Evolutionary conservation across 2,113 vertebrate species (phyloP).

Genomic region (Anarrhichthys ocellatus): DNA sequence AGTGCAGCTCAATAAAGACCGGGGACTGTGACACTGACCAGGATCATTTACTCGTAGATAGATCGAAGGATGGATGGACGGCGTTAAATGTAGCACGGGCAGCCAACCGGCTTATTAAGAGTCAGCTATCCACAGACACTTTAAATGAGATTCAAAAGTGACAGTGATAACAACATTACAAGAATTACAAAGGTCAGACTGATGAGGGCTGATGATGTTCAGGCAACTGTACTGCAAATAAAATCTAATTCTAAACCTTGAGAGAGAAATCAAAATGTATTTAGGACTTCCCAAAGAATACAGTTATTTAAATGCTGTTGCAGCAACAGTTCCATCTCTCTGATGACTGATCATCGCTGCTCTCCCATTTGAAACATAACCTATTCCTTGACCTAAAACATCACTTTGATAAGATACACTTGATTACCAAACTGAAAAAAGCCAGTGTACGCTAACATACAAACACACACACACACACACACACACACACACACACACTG

Average conservation of each 20-base stretch:
- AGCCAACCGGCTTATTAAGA: neutral
- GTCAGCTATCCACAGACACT: neutral
- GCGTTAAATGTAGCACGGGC: neutral
- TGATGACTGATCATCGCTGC: too few species aligned
- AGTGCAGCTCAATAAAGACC: neutral
- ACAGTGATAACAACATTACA: neutral
- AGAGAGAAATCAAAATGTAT: neutral
- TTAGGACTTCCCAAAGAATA: too few species aligned
- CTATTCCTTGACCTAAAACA: neutral
- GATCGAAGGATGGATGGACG: neutral
- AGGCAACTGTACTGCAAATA: neutral
- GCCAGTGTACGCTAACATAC: neutral
- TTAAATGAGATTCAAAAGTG: neutral
- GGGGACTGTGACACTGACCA: neutral
- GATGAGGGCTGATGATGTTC: neutral
- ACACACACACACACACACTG: neutral
- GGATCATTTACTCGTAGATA: neutral
- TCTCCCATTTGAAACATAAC: too few species aligned
- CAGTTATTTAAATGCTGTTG: too few species aligned
- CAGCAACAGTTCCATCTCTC: too few species aligned
- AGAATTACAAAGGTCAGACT: neutral
- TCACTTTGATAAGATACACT: neutral
- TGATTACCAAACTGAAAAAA: conserved; percentile 6
- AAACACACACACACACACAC: neutral
- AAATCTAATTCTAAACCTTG: neutral